phyloP scores from a whole-genome alignment of 2,888 invertebrate genomes.

The Piscicola geometra region DNA sequence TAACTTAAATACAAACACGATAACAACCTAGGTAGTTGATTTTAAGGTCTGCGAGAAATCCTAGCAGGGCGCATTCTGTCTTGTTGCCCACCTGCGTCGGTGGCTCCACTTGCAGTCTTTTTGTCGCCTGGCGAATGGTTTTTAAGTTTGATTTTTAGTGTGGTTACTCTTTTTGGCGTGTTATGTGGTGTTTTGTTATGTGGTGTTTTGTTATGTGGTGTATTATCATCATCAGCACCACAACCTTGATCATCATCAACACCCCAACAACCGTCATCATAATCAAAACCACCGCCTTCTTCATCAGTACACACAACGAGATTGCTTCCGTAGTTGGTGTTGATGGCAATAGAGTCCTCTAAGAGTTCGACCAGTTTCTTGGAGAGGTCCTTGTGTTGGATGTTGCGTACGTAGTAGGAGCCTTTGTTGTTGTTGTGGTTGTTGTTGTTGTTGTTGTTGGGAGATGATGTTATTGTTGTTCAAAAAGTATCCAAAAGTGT shows the following conservation, averaged over 20 bases:
- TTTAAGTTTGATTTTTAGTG: no score
- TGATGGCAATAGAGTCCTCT: conserved; percentile 25
- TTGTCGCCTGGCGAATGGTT: neutral
- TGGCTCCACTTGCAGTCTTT: conserved; percentile 45
- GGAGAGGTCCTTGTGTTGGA: neutral
- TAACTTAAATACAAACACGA: no score
- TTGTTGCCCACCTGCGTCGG: conserved; percentile 92
- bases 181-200: no score
- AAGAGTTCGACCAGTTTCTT: conserved; percentile 11
- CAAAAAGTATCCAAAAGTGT: no score
- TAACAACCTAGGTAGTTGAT: conserved; percentile 18
- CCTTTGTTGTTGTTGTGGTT: neutral
- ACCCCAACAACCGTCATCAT: no score
- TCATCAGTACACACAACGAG: neutral
- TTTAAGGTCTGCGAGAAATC: conserved; percentile 66
- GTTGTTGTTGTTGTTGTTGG: no score
- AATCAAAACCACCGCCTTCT: neutral
- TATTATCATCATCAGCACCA: no score
- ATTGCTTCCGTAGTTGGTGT: conserved; percentile 9
- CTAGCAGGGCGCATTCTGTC: conserved; percentile 94
- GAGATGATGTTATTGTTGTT: no score
- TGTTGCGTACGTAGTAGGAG: neutral
- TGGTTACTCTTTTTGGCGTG: no score
- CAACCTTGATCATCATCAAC: no score
- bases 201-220: no score